Evolutionary conservation across 1,140 invertebrate species (phyloP), one percentile per base, ranked within the genome.

Genomic region (Aphaenogaster floridana): DNA sequence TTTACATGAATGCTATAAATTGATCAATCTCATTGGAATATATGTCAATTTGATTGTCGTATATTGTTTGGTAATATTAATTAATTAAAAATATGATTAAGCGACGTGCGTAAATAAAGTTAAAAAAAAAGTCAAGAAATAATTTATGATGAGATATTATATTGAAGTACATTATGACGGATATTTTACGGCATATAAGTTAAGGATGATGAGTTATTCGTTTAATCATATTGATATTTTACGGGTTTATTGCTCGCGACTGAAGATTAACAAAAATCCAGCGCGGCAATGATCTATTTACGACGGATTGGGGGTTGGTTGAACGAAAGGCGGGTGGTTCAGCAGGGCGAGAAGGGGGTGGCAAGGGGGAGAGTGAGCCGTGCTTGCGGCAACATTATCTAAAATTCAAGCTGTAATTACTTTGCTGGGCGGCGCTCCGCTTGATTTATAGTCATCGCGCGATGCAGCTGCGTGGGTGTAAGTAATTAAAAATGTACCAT

Each of bases 401-500:
- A 95, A 95, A 96, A 95, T 95, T 96, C 95, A 95, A 95, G 95
- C 95, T 94, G 95, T 96, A 96, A 95, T 96, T 96, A 95, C 95
- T 95, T 96, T 94, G 94, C 94, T 94, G 95, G 95, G 95, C 94
- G 94, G 94, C 91, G 93, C 92, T 94, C 93, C 93, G 93, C 92
- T 95, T 95, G 95, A 96, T 96, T 96, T 96, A 95, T 95, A 96
- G 95, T 95, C 94, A 95, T 95, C 95, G 95, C 94, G 94, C 95
- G 93, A 95, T 96, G 95, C 95, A 95, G 95, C 95, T 95, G 95
- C 95, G 95, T 95, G 95, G 95, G 95, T 95, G 95, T 95, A 95
- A 96, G 95, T 96, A 96, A 96, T 95, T 96, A 96, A 95, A 96
- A 95, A 96, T 96, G 94, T 95, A 95, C 94, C 94, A 96, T 95